phyloP scores from a whole-genome alignment of 2,797 vertebrate species.

The Coccyzus lansbergi region DNA sequence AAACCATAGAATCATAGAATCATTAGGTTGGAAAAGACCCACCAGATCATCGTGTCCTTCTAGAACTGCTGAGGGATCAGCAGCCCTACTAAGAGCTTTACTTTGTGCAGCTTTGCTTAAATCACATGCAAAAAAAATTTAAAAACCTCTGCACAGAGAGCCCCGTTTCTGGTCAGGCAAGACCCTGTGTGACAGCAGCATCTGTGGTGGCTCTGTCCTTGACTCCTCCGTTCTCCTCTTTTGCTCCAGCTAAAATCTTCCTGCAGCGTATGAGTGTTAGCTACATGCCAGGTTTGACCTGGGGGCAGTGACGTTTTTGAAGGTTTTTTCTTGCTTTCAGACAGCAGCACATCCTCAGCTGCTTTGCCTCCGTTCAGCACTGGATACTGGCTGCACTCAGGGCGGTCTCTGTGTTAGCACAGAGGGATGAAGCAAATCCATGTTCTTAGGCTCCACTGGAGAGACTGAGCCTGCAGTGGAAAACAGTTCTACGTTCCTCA shows the following conservation, averaged over 20 bases:
- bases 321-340: background rate
- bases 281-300: background rate
- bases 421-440: background rate
- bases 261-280: background rate
- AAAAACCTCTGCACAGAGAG: background rate
- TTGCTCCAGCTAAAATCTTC: background rate
- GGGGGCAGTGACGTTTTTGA: background rate
- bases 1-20: too few species aligned
- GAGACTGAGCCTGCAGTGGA: background rate
- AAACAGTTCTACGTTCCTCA: background rate
- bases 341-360: accelerated
- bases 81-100: background rate
- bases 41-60: too few species aligned
- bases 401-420: background rate
- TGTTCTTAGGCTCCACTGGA: background rate
- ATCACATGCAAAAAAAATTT: background rate
- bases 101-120: background rate
- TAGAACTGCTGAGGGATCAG: background rate
- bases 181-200: background rate
- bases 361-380: background rate
- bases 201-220: background rate
- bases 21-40: too few species aligned
- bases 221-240: background rate
- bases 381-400: background rate
- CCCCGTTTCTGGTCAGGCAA: accelerated